Evolutionary conservation across 2,888 invertebrate genomes (phyloP).

Genomic region (Drosophila tanythrix): DNA sequence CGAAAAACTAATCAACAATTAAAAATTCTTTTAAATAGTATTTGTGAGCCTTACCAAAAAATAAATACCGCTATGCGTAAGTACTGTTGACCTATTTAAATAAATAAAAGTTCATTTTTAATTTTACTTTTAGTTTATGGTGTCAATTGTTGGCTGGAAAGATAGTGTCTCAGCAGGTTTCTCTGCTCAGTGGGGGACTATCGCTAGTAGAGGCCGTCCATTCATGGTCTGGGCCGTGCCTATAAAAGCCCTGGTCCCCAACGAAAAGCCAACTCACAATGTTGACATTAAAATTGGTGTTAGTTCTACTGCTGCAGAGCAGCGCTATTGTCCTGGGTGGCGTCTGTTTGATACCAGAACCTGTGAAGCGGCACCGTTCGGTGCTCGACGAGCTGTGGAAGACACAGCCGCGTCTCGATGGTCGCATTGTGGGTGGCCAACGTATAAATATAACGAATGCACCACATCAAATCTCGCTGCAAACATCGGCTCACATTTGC

Average conservation of each 20-base stretch:
- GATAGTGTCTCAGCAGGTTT: constrained; percentile 61
- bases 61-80: background rate
- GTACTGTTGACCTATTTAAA: constrained; percentile 34
- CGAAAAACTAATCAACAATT: background rate
- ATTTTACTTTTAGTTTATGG: background rate
- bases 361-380: constrained; percentile 56
- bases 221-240: constrained; percentile 5
- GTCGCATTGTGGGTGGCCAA: constrained; percentile 84
- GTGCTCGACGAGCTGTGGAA: constrained; percentile 29
- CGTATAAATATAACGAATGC: constrained; percentile 84
- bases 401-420: constrained; percentile 82
- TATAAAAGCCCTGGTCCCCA: constrained; percentile 55
- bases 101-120: background rate
- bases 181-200: constrained; percentile 48
- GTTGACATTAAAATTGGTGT: constrained; percentile 39
- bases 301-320: constrained; percentile 47
- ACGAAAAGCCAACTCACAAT: constrained; percentile 31
- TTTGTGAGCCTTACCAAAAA: background rate
- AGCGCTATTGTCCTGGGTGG: constrained; percentile 53
- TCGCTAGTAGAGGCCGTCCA: constrained; percentile 19
- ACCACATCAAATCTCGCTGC: constrained; percentile 84
- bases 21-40: background rate
- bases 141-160: constrained; percentile 13
- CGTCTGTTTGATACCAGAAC: constrained; percentile 75
- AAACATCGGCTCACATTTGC: constrained; percentile 82